Base-by-base conservation (phyloP, 2,888 invertebrate genomes). In the Pteria penguin region DNA sequence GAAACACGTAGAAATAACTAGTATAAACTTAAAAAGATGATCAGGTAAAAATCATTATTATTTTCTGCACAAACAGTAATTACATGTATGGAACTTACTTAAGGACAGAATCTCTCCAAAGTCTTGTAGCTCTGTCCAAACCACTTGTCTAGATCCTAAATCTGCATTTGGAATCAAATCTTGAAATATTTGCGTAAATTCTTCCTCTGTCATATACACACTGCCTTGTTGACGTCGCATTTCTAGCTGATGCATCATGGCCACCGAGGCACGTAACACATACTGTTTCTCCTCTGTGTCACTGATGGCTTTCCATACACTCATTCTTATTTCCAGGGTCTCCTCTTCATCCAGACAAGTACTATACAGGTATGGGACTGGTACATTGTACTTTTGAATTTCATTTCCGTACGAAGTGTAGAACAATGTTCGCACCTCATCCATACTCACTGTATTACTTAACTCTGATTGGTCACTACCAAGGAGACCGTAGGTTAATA, bases 361-460 rank as follows among this genome's bases (percentile, higher is more conserved):
- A 58, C 71, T 67, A 57, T 84, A 70, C 8, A 85, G 63, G 67
- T 83, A 77, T 45, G 85, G 85, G 22, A 77, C 80, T 32, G 78
- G 72, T 22, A 85, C 84, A 62, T 80, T 82, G 58, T 80, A 84
- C 60, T 80, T 83, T 26, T 80, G 78, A n/a, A 85, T 75, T 45
- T 83, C 81, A 66, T 82, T 78, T 32, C 83, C 84, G 31, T 80
- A 75, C 2, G 82, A 78, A 5, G 83, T 82, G 66, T 85, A 83
- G 63, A 85, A 84, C 52, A 85, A 76, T 45, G 84, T 80, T 31
- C 76, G 61, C 14, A 85, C 84, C 72, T 84, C 86, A 67, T 85
- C 84, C 5, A 61, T 74, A 24, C 63, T 72, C n/a, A 71, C 63
- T 18, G 72, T 33, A n/a, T 66, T 63, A 0, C 72, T 68, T 0